These are phyloP conservation scores for Staurois parvus DNA, from an alignment of 2,797 vertebrate species.

Conservation along the genomic window DNA sequence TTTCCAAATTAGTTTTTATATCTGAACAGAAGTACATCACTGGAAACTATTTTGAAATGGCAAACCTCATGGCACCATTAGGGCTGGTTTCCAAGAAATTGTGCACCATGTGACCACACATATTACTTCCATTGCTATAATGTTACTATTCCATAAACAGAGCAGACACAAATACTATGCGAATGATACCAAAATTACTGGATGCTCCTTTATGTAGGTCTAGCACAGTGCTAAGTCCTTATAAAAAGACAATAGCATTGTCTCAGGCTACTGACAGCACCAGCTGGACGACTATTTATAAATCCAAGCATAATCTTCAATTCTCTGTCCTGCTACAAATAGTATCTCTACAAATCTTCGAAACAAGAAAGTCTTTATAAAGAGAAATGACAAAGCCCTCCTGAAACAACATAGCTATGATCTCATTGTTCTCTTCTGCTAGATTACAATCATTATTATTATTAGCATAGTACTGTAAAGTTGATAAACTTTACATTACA, in stretches of 20 bases:
- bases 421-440: background rate
- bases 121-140: no score
- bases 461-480: background rate
- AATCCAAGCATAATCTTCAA: conserved; percentile 82
- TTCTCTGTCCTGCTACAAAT: conserved; percentile 87
- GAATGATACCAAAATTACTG: no score
- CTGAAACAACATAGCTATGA: conserved; percentile 23
- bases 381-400: conserved; percentile 12
- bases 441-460: background rate
- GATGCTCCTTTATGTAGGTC: background rate
- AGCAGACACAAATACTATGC: no score
- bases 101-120: no score
- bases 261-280: conserved; percentile 83
- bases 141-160: no score
- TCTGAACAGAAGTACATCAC: no score
- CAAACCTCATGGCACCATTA: no score
- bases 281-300: conserved; percentile 94
- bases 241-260: conserved; percentile 72
- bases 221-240: conserved; percentile 51
- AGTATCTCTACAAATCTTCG: conserved; percentile 61
- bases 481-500: no score
- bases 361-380: conserved; percentile 7
- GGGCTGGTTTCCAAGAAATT: no score
- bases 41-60: no score
- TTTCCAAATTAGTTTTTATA: no score